A percentile compares a stretch with the other conserved stretches of the same genome.
phyloP scores from a whole-genome alignment of 1,140 invertebrate genomes.

The Neodiprion pinetum region DNA sequence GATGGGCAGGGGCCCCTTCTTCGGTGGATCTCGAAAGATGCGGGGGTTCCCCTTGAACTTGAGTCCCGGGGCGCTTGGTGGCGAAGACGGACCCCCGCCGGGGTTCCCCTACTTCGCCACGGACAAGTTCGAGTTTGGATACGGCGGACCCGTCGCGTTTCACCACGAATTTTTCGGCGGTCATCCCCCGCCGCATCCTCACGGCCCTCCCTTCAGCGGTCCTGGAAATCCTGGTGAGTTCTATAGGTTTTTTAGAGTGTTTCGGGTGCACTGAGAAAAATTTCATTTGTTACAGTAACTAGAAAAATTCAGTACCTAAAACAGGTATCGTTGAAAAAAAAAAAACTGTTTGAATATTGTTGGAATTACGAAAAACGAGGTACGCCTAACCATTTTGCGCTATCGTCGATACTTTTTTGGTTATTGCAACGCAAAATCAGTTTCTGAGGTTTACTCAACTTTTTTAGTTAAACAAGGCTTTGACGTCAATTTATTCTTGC shows the following conservation, averaged over 20 bases:
- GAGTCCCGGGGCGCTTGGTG: conserved; percentile 76
- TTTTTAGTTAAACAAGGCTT: neutral
- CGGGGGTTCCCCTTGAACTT: conserved; percentile 89
- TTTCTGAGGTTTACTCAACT: neutral
- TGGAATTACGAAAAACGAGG: too few relatives aligned
- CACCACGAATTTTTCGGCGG: conserved; percentile 89
- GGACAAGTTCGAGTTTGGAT: conserved; percentile 90
- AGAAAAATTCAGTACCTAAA: too few relatives aligned
- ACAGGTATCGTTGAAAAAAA: too few relatives aligned
- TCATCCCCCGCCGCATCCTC: conserved; percentile 71
- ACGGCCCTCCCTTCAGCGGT: conserved; percentile 76
- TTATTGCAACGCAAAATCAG: too few relatives aligned
- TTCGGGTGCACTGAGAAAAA: too few relatives aligned
- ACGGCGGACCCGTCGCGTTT: conserved; percentile 84
- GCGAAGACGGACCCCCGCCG: conserved; percentile 75
- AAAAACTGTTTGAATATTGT: too few relatives aligned
- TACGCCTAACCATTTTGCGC: too few relatives aligned
- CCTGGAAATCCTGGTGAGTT: conserved; percentile 68
- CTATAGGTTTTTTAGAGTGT: conserved; percentile 35
- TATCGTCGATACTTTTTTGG: too few relatives aligned
- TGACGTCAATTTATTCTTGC: too few relatives aligned
- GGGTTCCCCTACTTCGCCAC: conserved; percentile 87
- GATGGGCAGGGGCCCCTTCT: conserved; percentile 90
- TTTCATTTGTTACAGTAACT: too few relatives aligned
- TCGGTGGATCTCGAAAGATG: conserved; percentile 89